These are phyloP conservation scores for Ictalurus punctatus DNA, from an alignment of 2,113 vertebrate genomes.

Conservation along the genomic window DNA sequence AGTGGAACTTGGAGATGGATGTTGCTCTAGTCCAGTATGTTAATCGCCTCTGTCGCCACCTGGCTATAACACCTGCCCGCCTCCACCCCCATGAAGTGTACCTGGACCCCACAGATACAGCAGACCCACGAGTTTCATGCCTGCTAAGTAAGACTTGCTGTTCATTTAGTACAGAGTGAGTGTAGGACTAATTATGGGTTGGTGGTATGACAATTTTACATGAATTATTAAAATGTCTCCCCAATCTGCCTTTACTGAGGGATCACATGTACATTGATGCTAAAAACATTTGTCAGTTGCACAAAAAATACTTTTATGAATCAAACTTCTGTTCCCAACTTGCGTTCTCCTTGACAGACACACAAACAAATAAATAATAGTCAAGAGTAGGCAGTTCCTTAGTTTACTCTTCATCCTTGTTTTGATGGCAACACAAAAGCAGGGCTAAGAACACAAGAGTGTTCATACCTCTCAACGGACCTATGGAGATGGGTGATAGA, in stretches of 20 bases:
- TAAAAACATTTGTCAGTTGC: neutral
- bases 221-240: neutral
- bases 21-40: conserved; percentile 90
- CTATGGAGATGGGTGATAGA: too few species aligned
- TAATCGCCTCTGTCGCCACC: conserved; percentile 92
- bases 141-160: conserved; percentile 79
- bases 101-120: conserved; percentile 82
- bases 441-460: too few species aligned
- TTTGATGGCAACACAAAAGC: too few species aligned
- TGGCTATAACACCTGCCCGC: conserved; percentile 91
- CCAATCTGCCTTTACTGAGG: neutral
- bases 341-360: too few species aligned
- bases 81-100: conserved; percentile 97
- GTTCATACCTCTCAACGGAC: too few species aligned
- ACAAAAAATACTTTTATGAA: neutral
- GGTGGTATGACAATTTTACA: neutral
- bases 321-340: neutral
- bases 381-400: too few species aligned
- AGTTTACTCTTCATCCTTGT: too few species aligned
- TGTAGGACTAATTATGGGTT: neutral
- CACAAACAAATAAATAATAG: too few species aligned
- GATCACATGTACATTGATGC: neutral
- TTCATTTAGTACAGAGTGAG: neutral
- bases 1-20: conserved; percentile 94
- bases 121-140: conserved; percentile 86